Conservation (phyloP, 2,113 vertebrate genomes). For the human region DNA sequence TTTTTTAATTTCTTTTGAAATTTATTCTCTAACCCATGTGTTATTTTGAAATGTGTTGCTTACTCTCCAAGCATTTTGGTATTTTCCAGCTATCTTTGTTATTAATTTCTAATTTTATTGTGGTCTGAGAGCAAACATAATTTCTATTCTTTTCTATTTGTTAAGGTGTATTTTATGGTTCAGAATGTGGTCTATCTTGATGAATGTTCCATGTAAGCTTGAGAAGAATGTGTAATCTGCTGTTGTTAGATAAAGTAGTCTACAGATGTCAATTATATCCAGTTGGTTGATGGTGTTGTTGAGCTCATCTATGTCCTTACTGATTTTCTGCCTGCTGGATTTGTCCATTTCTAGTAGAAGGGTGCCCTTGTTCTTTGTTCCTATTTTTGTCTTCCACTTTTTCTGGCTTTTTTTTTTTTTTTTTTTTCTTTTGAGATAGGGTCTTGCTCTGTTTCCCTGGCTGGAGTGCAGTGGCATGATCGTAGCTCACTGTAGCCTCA, state of each 20-base stretch:
- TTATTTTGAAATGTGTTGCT: neutral
- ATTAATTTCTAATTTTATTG: neutral
- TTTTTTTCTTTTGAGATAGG: neutral
- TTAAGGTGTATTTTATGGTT: neutral
- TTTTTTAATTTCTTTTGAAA: neutral
- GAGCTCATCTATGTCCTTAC: neutral
- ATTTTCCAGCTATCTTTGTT: neutral
- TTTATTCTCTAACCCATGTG: neutral
- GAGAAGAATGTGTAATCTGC: neutral
- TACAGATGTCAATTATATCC: neutral
- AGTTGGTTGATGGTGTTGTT: neutral
- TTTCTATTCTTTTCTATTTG: neutral
- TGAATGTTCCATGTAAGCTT: neutral
- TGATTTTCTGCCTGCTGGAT: neutral
- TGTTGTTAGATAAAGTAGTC: neutral
- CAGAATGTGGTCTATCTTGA: neutral
- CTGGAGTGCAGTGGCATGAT: neutral
- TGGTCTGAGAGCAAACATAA: neutral
- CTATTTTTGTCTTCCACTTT: neutral
- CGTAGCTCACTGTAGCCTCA: neutral
- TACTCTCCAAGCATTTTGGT: neutral
- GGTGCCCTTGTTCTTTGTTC: neutral
- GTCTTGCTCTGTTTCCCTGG: neutral
- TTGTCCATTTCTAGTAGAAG: neutral
- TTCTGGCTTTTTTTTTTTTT: neutral